Percentiles rank a stretch among this genome's conserved stretches.
Evolutionary conservation across 2,113 vertebrate genomes (phyloP).

Genomic region (Neodon shergylaensis): DNA sequence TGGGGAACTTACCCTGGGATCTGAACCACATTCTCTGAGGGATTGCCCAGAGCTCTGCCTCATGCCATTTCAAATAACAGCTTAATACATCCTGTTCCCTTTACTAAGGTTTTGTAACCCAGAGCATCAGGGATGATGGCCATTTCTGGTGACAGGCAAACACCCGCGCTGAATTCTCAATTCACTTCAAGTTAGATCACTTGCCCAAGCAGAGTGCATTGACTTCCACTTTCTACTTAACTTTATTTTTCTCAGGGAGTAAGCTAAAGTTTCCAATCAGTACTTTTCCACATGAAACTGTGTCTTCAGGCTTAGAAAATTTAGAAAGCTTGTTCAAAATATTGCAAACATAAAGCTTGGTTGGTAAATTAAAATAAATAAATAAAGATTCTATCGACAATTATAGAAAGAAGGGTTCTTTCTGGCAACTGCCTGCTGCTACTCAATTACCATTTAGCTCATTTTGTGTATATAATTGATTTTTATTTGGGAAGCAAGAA

Average conservation of each 20-base stretch:
- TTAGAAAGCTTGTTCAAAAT: slow-evolving; percentile 19
- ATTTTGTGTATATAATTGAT: slow-evolving; percentile 64
- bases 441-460: slow-evolving; percentile 50
- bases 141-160: slow-evolving; percentile 75
- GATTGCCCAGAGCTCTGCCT: background rate
- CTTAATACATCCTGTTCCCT: slow-evolving; percentile 68
- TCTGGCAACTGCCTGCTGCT: slow-evolving; percentile 48
- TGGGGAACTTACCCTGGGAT: background rate
- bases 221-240: slow-evolving; percentile 58
- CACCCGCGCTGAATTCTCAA: slow-evolving; percentile 68
- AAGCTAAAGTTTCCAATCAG: slow-evolving; percentile 35
- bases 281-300: background rate
- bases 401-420: slow-evolving; percentile 30
- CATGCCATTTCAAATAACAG: slow-evolving; percentile 69
- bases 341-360: slow-evolving; percentile 20
- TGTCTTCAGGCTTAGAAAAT: slow-evolving; percentile 53
- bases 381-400: slow-evolving; percentile 47
- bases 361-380: slow-evolving; percentile 51
- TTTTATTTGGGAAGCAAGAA: slow-evolving; percentile 69
- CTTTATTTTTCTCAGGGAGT: slow-evolving; percentile 48
- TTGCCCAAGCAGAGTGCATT: slow-evolving; percentile 57
- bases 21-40: slow-evolving; percentile 43
- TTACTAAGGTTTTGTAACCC: slow-evolving; percentile 35
- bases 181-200: slow-evolving; percentile 68
- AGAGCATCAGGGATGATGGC: slow-evolving; percentile 55